phyloP scores from a whole-genome alignment of 2,113 vertebrate species.

The Lynx canadensis region DNA sequence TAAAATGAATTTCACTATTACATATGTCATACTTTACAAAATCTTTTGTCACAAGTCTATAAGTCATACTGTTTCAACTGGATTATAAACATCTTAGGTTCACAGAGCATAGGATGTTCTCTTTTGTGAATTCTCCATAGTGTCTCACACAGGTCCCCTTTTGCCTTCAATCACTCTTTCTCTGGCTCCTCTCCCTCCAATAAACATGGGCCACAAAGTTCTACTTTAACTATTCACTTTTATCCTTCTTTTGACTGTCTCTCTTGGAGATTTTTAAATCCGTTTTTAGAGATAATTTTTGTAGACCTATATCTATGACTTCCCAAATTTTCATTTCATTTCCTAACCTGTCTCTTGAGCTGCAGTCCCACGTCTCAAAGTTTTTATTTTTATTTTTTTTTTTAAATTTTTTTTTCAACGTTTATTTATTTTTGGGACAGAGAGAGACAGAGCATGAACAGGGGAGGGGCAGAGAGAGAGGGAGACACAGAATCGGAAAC shows the following conservation, averaged over 20 bases:
- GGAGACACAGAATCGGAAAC: no score
- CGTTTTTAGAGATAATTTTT: neutral
- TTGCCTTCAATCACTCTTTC: neutral
- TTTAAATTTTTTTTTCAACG: no score
- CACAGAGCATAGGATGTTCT: neutral
- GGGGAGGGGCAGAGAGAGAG: no score
- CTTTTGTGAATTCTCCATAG: neutral
- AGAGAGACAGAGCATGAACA: no score
- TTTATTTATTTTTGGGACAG: no score
- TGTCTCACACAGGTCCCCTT: neutral
- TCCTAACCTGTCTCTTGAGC: neutral
- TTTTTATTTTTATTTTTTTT: no score
- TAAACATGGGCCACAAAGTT: neutral
- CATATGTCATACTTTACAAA: constrained; percentile 11
- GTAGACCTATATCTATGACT: neutral
- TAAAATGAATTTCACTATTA: constrained; percentile 8
- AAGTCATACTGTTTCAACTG: neutral
- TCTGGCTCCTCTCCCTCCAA: neutral
- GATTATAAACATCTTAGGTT: neutral
- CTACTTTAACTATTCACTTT: neutral
- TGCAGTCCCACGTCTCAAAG: neutral
- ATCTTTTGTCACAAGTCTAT: neutral
- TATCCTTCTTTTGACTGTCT: neutral
- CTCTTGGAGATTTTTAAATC: constrained; percentile 22
- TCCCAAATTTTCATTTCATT: neutral